These are phyloP conservation scores for Hypercompe scribonia DNA, from an alignment of 2,888 invertebrate genomes.

Conservation along the genomic window DNA sequence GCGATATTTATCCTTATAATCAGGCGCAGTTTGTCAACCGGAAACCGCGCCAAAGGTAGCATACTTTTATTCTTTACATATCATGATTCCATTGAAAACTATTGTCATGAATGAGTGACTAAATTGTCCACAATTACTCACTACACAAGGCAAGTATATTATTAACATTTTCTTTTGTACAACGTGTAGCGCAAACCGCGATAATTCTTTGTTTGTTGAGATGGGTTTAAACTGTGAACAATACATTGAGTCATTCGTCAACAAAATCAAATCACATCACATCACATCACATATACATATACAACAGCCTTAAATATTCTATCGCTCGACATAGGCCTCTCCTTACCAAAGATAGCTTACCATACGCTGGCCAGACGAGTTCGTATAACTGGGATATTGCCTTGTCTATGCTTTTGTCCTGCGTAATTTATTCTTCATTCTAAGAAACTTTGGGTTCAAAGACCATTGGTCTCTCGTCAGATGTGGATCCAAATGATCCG, in stretches of 20 bases:
- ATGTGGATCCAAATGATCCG: no score
- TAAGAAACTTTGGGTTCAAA: no score
- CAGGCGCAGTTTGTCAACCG: background rate
- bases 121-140: conserved; percentile 15
- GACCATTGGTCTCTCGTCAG: no score
- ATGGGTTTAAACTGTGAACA: conserved; percentile 5
- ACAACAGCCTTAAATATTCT: no score
- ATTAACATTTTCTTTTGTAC: conserved; percentile 8
- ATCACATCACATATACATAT: no score
- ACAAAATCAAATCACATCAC: no score
- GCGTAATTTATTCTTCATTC: no score
- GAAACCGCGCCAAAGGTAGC: conserved; percentile 14
- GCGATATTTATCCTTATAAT: background rate
- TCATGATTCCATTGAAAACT: conserved; percentile 11
- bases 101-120: conserved; percentile 9
- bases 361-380: no score
- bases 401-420: no score
- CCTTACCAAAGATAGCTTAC: no score
- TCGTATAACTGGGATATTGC: no score
- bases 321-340: no score
- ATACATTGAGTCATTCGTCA: background rate
- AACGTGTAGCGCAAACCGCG: background rate
- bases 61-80: conserved; percentile 9
- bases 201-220: background rate
- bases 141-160: conserved; percentile 14